phyloP scores from a whole-genome alignment of 2,797 vertebrate species.

The Tolypeutes matacus region DNA sequence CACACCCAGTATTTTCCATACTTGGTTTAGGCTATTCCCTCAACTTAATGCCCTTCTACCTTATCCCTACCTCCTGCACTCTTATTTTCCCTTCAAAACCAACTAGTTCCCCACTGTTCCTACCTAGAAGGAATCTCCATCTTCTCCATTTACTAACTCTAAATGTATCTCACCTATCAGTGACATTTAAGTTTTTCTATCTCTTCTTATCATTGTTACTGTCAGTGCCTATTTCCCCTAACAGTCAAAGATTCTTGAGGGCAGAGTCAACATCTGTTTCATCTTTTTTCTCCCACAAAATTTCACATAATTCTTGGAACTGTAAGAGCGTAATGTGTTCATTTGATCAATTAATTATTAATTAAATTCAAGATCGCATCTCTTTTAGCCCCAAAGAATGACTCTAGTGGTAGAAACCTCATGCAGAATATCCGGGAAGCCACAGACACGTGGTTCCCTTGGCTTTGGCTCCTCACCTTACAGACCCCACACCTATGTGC shows the following conservation, averaged over 20 bases:
- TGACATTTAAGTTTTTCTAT: neutral
- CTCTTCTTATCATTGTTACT: neutral
- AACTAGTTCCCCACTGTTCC: neutral
- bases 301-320: neutral
- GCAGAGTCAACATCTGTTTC: neutral
- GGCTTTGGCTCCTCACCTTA: neutral
- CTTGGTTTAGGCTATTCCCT: neutral
- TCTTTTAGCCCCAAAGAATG: neutral
- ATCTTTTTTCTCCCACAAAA: neutral
- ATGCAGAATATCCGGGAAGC: neutral
- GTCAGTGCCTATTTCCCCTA: neutral
- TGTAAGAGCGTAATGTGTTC: neutral
- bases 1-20: neutral
- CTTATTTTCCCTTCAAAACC: neutral
- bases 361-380: neutral
- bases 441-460: no score
- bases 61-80: neutral
- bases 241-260: neutral
- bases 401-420: neutral
- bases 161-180: neutral
- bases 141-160: neutral
- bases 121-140: neutral
- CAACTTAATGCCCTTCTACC: neutral
- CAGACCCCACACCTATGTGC: neutral
- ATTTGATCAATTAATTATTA: neutral